These are phyloP conservation scores for mouse (Mus musculus) DNA, from an alignment of 2,113 vertebrate species.

Conservation along the genomic window DNA sequence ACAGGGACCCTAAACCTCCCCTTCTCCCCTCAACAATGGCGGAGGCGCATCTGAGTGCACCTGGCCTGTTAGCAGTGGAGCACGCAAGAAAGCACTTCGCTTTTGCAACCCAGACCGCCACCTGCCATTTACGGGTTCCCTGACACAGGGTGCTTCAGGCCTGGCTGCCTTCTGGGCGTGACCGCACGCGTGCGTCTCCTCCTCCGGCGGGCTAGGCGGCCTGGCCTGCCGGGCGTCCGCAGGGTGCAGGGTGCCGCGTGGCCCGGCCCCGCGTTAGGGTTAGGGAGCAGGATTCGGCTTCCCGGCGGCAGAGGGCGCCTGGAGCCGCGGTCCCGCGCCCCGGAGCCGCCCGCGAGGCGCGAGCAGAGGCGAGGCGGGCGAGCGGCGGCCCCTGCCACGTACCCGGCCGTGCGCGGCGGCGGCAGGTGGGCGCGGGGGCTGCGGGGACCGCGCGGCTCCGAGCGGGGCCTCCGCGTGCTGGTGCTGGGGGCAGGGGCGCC, in stretches of 20 bases:
- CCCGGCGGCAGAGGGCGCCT: conserved; percentile 86
- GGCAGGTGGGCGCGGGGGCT: conserved; percentile 48
- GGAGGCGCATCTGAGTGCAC: background rate
- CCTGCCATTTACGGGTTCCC: background rate
- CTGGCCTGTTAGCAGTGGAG: background rate
- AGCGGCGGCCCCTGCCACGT: conserved; percentile 77
- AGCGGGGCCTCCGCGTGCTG: conserved; percentile 46
- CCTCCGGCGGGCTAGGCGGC: background rate
- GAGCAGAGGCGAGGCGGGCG: conserved; percentile 63
- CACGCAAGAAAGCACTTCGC: background rate
- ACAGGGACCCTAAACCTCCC: background rate
- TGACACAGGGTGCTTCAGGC: background rate
- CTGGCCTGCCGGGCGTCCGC: background rate
- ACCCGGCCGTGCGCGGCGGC: conserved; percentile 41
- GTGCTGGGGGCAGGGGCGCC: background rate
- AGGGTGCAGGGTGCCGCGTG: background rate
- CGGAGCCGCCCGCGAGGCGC: conserved; percentile 65
- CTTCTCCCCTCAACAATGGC: background rate
- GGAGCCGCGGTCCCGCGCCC: conserved; percentile 70
- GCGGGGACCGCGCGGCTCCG: conserved; percentile 66
- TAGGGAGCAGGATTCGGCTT: conserved; percentile 73
- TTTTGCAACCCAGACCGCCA: background rate
- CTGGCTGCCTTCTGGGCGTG: background rate
- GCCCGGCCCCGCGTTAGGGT: conserved; percentile 58
- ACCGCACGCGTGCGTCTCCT: too few relatives aligned